phyloP scores from a whole-genome alignment of 2,888 invertebrate genomes.

The Drosophila gaucha region DNA sequence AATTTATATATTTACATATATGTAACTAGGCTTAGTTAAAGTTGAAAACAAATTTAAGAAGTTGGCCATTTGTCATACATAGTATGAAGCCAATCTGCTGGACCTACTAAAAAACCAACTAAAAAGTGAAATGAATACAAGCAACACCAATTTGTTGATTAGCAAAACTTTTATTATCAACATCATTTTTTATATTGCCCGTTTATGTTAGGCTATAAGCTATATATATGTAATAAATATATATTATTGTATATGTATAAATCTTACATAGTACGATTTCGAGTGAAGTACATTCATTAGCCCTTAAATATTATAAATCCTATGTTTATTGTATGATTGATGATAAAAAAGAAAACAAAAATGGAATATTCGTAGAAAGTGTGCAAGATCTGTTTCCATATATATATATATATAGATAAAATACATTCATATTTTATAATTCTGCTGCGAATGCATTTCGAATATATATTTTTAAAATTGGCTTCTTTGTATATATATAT shows the following conservation, averaged over 20 bases:
- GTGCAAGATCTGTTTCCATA: slow-evolving; percentile 59
- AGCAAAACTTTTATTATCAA: slow-evolving; percentile 62
- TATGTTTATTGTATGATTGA: slow-evolving; percentile 50
- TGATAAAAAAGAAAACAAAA: slow-evolving; percentile 32
- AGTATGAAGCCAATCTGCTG: slow-evolving; percentile 50
- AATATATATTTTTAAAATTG: slow-evolving; percentile 64
- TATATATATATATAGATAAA: slow-evolving; percentile 42
- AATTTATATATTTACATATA: slow-evolving; percentile 51
- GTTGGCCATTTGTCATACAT: slow-evolving; percentile 57
- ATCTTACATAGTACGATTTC: slow-evolving; percentile 74
- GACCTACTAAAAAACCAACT: slow-evolving; percentile 19
- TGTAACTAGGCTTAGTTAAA: slow-evolving; percentile 38
- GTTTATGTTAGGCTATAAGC: slow-evolving; percentile 74
- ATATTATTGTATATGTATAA: slow-evolving; percentile 50
- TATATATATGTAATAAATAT: slow-evolving; percentile 48
- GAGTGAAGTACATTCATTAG: slow-evolving; percentile 80
- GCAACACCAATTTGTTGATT: slow-evolving; percentile 75
- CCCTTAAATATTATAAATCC: slow-evolving; percentile 61
- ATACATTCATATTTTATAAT: slow-evolving; percentile 38
- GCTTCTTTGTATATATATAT: slow-evolving; percentile 45
- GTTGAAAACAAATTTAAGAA: slow-evolving; percentile 14
- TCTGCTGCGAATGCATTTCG: slow-evolving; percentile 56
- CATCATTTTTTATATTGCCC: slow-evolving; percentile 65
- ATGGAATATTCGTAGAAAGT: slow-evolving; percentile 24
- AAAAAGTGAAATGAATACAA: slow-evolving; percentile 26